Percentiles rank a stretch among this genome's conserved stretches.
Evolutionary conservation across 2,797 vertebrate genomes (phyloP).

Genomic region (Erithacus rubecula): DNA sequence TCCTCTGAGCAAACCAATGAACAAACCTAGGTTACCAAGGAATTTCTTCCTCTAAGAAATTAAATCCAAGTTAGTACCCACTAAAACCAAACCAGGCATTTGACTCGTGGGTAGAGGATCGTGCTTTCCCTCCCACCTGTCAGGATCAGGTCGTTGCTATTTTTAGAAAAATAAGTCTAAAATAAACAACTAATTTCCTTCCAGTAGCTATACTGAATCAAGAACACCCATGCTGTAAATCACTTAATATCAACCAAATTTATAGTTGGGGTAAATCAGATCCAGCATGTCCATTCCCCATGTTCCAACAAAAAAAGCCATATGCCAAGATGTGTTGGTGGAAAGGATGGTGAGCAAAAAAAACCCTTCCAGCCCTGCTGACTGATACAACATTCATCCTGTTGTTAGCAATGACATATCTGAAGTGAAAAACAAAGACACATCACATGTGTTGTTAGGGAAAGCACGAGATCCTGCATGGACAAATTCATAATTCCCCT

Average conservation of each 20-base stretch:
- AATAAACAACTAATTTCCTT: conserved; percentile 44
- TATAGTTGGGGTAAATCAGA: not conserved
- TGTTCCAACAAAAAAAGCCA: not conserved
- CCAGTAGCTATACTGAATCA: conserved; percentile 17
- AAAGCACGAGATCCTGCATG: not conserved
- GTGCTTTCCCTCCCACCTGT: not conserved
- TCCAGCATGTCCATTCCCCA: not conserved
- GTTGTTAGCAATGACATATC: not conserved
- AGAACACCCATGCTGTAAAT: conserved; percentile 5
- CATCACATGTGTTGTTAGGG: not conserved
- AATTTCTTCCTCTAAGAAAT: not conserved
- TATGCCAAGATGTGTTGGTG: not conserved
- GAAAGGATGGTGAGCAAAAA: not conserved
- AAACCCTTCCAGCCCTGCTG: not conserved
- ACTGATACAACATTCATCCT: not conserved
- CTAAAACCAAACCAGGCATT: not conserved
- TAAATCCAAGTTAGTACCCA: not conserved
- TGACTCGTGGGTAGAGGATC: not conserved
- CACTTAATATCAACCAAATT: conserved; percentile 21
- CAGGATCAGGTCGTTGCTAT: not conserved
- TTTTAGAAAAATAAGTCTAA: conserved; percentile 4
- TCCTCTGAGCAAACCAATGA: not conserved
- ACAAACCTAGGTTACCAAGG: not conserved
- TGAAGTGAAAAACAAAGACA: not conserved
- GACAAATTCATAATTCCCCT: not conserved